Conservation (phyloP, 1,140 invertebrate genomes). For the Zaprionus davidi region DNA sequence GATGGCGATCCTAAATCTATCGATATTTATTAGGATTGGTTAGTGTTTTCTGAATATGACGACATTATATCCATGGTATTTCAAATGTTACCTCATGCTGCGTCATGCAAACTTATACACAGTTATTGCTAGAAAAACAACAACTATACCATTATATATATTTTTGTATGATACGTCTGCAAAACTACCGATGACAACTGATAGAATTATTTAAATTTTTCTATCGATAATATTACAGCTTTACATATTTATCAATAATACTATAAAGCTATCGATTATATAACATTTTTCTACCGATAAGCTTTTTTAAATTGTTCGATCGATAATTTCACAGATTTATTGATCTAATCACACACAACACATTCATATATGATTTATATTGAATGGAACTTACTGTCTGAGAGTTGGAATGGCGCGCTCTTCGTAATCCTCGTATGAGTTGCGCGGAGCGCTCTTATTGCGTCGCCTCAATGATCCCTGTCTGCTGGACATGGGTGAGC, state of each 20-base stretch:
- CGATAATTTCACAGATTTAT: not conserved
- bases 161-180: not conserved
- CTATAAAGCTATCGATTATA: not conserved
- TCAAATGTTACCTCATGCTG: slow-evolving; percentile 22
- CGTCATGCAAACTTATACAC: slow-evolving; percentile 35
- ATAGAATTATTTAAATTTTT: not conserved
- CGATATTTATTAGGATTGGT: slow-evolving; percentile 12
- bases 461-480: slow-evolving; percentile 88
- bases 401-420: slow-evolving; percentile 92
- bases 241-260: not conserved
- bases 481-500: slow-evolving; percentile 84
- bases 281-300: not conserved
- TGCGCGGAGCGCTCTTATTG: slow-evolving; percentile 90
- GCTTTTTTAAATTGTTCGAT: not conserved
- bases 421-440: slow-evolving; percentile 94
- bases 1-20: slow-evolving; percentile 27
- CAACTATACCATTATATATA: not conserved
- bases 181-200: not conserved
- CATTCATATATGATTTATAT: not conserved
- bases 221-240: not conserved
- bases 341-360: not conserved
- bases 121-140: slow-evolving; percentile 9
- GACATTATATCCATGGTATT: slow-evolving; percentile 16
- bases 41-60: slow-evolving; percentile 1
- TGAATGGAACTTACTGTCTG: slow-evolving; percentile 88